Base-by-base conservation (phyloP, 2,888 invertebrate genomes). In the Troglohyphantes excavatus region DNA sequence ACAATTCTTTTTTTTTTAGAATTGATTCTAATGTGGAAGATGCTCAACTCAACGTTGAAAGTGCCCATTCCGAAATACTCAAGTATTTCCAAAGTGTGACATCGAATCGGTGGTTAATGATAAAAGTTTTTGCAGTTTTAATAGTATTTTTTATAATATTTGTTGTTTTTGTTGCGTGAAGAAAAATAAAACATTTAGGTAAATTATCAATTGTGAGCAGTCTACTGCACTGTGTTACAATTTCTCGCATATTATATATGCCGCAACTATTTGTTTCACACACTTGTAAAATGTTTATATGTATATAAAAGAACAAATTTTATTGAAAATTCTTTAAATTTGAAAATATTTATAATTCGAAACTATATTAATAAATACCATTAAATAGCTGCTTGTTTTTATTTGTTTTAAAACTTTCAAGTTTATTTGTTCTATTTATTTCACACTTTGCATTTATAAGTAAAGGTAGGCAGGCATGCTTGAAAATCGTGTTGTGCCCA, bases 81-180 rank as follows among this genome's bases (percentile, higher is more conserved):
- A 98, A 97, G 94, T 99, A 99, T 94, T 99, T 99, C 94, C 98
- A 98, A 94, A 97, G 97, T 84, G 97, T 99, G 53, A 97, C 98
- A 19, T 97, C 97, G 91, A 99, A 99, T 94, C 96, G 99, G 92
- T 99, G 99, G 96, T 95, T 99, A 43, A 99, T 99, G 98, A 97
- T 99, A 92, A 99, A 99, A 95, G 96, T 99, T 92, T 99, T 99
- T 94, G 99, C 97, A 81, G 97, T 99, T 91, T 95, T 99, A 83
- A 98, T 99, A 95, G 97, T 99, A 93, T 99, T 99, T 95, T 99
- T 99, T 94, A 96, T 99, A 94, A 97, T 99, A 94, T 99, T 99
- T 95, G 97, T 99, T 93, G 96, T 99, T 92, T 98, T 99, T 85
- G 82, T 91, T 43, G 91, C 92, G 17, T 92, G 73, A 91, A 68